Percentiles rank a stretch among this genome's conserved stretches.
These are phyloP conservation scores for Poecilus cupreus DNA, from an alignment of 2,888 invertebrate genomes.

Conservation along the genomic window DNA sequence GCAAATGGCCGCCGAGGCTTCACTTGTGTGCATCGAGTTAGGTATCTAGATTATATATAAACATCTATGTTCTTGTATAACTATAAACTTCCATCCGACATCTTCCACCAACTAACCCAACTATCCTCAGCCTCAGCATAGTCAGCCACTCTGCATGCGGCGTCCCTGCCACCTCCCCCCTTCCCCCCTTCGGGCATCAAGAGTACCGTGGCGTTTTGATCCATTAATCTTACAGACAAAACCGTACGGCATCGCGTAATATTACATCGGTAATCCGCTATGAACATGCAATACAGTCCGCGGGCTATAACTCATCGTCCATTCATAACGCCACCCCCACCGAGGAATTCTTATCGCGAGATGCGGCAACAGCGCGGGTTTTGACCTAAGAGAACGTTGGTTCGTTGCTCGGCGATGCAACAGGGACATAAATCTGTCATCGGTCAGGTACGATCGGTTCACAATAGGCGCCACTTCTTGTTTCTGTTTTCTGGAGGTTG, in stretches of 20 bases:
- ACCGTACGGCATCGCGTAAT: conserved; percentile 44
- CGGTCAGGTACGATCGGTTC: not conserved
- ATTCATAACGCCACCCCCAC: conserved; percentile 45
- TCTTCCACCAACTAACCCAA: not conserved
- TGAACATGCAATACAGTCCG: conserved; percentile 50
- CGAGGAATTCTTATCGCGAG: not conserved
- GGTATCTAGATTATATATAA: too few species aligned
- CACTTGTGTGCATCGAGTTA: too few species aligned
- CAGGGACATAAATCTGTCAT: conserved; percentile 34
- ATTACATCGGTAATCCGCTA: conserved; percentile 57
- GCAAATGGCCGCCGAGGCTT: too few species aligned
- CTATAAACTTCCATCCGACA: not conserved
- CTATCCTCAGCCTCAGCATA: not conserved
- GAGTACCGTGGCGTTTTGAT: not conserved
- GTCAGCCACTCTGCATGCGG: not conserved
- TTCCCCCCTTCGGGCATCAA: not conserved
- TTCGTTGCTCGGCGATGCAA: not conserved
- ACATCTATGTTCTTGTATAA: too few species aligned
- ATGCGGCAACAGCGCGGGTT: conserved; percentile 26
- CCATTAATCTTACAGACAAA: conserved; percentile 54
- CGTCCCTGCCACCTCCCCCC: not conserved
- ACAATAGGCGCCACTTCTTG: conserved; percentile 43
- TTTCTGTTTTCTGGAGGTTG: not conserved
- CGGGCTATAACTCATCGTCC: conserved; percentile 50
- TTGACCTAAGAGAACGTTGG: conserved; percentile 32